These are phyloP conservation scores for Ancistrus triradiatus DNA, from an alignment of 2,113 vertebrate genomes.

Conservation along the genomic window DNA sequence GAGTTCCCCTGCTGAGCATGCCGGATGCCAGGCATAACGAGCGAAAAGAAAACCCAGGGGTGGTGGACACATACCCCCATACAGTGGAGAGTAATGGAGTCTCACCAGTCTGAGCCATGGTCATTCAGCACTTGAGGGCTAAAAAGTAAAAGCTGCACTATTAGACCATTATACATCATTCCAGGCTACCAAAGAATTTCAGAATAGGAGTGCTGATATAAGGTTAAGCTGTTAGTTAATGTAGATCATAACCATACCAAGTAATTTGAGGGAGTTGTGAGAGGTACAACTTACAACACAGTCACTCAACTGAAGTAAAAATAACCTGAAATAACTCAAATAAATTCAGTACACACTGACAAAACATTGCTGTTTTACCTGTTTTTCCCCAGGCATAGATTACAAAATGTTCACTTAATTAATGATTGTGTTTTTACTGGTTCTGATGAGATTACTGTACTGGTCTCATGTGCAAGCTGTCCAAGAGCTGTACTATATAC, in stretches of 20 bases:
- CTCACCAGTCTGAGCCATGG: constrained; percentile 10
- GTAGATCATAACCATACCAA: too few species aligned
- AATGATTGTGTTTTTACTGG: not conserved
- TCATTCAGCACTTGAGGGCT: not conserved
- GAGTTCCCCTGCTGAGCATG: constrained; percentile 73
- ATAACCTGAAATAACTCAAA: too few species aligned
- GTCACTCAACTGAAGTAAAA: too few species aligned
- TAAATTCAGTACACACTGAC: too few species aligned
- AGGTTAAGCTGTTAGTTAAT: not conserved
- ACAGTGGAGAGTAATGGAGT: constrained; percentile 14
- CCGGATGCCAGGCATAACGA: constrained; percentile 62
- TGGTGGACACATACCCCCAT: constrained; percentile 51
- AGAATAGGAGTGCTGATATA: not conserved
- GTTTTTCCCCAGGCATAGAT: too few species aligned
- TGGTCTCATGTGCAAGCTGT: not conserved
- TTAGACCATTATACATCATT: not conserved
- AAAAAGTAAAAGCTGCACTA: constrained; percentile 3
- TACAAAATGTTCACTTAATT: not conserved
- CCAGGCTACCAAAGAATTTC: not conserved
- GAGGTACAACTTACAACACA: too few species aligned
- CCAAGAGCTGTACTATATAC: not conserved
- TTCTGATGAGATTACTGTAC: not conserved
- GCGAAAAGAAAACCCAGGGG: constrained; percentile 10
- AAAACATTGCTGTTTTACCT: too few species aligned
- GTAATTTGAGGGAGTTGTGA: too few species aligned